Evolutionary conservation across 2,797 vertebrate genomes (phyloP), one percentile per base, ranked within the genome.

Genomic region (Dendrocincla fuliginosa): DNA sequence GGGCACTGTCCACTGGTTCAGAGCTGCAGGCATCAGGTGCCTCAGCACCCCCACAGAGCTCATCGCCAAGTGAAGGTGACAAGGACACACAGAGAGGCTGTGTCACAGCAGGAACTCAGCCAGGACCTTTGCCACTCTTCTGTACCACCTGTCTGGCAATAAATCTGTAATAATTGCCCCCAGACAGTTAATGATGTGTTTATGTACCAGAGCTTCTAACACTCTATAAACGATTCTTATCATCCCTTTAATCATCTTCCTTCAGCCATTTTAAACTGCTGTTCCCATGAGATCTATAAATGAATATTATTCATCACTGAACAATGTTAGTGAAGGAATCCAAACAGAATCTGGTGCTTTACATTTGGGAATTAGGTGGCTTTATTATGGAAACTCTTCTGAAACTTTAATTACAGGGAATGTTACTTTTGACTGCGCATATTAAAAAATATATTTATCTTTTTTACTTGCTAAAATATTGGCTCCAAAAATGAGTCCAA

Each of bases 341-440:
- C 39, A 73, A 95, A 59, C 13, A 61, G 65, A 89, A 81, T 86
- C 61, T 85, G 37, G 24, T 74, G 10, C 64, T 89, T 90, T 87
- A 28, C 80, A 53, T 68, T 41, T 75, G 32, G 63, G 47, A 80
- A 87, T 92, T 80, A 87, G 24, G 49, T 0, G 0, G 32, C 7
- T 90, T 89, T 89, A 83, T 90, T 64, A 80, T 20, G 18, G 67
- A 93, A 96, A 70, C 32, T 71, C 76, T 79, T 59, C 33, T 56
- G 46, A 69, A 83, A 79, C 39, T 75, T 81, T 81, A 88, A 88
- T 95, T 95, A 78, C 28, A 33, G 14, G 4, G 4, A 20, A 10
- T 49, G 16, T 39, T 75, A 60, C n/a, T 89, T 91, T 64, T 89
- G 56, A 73, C 49, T 61, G 23, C 0, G 0, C 25, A 17, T 56